Evolutionary conservation across 2,888 invertebrate genomes (phyloP), one percentile per base, ranked within the genome.

Genomic region (Gryllus longicercus): DNA sequence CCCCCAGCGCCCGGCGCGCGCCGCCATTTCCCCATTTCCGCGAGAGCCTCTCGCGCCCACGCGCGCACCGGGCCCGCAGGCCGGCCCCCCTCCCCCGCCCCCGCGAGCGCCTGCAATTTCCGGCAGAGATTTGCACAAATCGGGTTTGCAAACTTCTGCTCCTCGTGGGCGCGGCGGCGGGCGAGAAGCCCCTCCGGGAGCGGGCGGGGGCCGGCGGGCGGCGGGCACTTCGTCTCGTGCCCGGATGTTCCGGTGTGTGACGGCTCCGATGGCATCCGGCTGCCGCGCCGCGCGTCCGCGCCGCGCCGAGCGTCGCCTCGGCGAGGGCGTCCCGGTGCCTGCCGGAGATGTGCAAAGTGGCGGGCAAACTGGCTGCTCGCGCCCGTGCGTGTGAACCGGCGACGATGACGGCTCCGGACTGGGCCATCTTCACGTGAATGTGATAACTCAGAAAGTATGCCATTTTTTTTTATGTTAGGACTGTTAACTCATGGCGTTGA

Each of bases 61-160:
- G 2, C 14, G 16, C 63, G 16, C 63, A 18, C 63, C 63, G n/a
- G 16, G 63, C 63, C 63, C 63, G 16, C n/a, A 18, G 16, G 63
- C 63, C 63, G 16, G 1, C 63, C 5, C 63, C 63, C 14, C n/a
- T 10, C 63, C 63, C 63, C 63, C 63, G 16, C 63, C 63, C 16
- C 63, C 16, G n/a, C 16, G 4, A n/a, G 8, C 63, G 14, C n/a
- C 16, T 63, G 63, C 63, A 63, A 63, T 63, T 63, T 63, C 63
- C 63, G 63, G 16, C 63, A 63, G 63, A 63, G 63, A 63, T 63
- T 63, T 63, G 63, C 63, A 63, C 16, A 63, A 63, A 63, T 63
- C 63, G 63, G 63, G 63, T 63, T 63, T 63, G 63, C 63, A n/a
- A 63, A 63, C 16, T 63, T 63, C 16, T 14, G 11, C n/a, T n/a